Conservation (phyloP, 2,888 invertebrate species). For the Chrysodeixis includens region DNA sequence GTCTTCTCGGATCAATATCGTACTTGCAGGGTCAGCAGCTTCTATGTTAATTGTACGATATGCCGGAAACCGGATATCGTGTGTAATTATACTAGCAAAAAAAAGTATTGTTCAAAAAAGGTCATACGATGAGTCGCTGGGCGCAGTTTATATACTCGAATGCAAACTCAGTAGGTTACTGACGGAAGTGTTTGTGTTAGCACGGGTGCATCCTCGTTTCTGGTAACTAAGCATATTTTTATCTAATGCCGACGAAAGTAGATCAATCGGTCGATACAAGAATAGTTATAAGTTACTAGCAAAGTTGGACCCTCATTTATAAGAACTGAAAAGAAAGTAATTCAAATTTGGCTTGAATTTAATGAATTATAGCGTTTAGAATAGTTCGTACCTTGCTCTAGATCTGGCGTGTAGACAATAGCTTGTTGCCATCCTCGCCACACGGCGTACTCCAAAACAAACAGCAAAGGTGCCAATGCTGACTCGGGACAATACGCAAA, state of each 20-base stretch:
- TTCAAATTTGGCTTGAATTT: too few species aligned
- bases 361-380: too few species aligned
- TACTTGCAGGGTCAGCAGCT: neutral
- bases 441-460: slow-evolving; percentile 86
- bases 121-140: neutral
- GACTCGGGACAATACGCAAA: slow-evolving; percentile 63
- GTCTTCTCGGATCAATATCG: slow-evolving; percentile 2
- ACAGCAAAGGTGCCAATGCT: slow-evolving; percentile 73
- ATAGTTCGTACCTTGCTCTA: slow-evolving; percentile 71
- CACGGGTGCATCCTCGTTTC: neutral
- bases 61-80: neutral
- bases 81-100: slow-evolving; percentile 2
- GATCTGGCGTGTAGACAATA: slow-evolving; percentile 79
- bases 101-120: neutral
- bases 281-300: too few species aligned
- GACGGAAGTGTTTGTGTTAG: neutral
- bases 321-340: too few species aligned
- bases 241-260: too few species aligned
- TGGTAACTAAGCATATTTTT: too few species aligned
- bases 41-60: too few species aligned
- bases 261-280: too few species aligned
- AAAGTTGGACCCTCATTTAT: too few species aligned
- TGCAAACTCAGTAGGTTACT: neutral
- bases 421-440: slow-evolving; percentile 89
- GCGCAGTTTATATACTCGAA: neutral